Evolutionary conservation across 2,113 vertebrate species (phyloP).

Genomic region (Epinephelus fuscoguttatus): DNA sequence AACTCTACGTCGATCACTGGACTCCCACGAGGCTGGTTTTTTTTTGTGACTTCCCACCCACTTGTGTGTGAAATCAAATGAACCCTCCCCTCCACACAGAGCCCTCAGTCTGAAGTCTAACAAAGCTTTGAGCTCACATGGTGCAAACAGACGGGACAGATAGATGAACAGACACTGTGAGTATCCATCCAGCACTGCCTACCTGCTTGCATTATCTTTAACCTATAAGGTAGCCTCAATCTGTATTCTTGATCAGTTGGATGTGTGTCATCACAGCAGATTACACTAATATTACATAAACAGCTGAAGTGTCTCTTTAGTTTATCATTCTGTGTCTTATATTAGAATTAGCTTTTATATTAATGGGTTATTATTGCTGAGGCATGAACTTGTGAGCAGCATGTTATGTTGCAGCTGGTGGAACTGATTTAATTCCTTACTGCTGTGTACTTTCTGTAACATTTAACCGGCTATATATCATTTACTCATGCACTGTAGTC

Average conservation of each 20-base stretch:
- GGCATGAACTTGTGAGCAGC: not conserved
- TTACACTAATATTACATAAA: not conserved
- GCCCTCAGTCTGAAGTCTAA: not conserved
- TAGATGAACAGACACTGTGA: slow-evolving; percentile 18
- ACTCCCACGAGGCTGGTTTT: not conserved
- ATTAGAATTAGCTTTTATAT: not conserved
- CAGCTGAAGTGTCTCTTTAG: not conserved
- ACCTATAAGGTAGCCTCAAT: not conserved
- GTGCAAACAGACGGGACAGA: not conserved
- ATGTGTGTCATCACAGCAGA: not conserved
- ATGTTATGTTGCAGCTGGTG: not conserved
- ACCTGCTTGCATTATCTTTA: not conserved
- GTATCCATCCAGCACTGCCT: not conserved
- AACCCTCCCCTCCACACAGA: not conserved
- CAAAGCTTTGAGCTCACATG: not conserved
- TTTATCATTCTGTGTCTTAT: not conserved
- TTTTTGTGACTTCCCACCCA: slow-evolving; percentile 10
- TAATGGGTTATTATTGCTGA: not conserved
- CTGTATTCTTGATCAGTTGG: not conserved
- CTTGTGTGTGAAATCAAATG: rapidly evolving
- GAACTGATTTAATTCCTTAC: too few species aligned
- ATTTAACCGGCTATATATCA: too few species aligned
- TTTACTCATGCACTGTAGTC: too few species aligned
- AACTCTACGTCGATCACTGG: not conserved
- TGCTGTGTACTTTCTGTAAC: too few species aligned